Conservation (phyloP, 2,113 vertebrate species). For the Dunckerocampus dactyliophorus region DNA sequence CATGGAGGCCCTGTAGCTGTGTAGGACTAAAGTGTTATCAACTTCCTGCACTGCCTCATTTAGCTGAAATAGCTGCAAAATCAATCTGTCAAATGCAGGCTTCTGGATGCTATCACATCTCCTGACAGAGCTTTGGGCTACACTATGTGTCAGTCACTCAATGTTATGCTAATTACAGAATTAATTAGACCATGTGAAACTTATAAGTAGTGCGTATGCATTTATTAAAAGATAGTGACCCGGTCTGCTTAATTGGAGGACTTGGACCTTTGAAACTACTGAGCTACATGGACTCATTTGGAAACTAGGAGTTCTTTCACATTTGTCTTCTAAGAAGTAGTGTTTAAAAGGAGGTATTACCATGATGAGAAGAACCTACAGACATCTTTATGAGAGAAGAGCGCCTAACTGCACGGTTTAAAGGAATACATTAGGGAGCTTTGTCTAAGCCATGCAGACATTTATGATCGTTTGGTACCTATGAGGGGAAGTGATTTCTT, state of each 20-base stretch:
- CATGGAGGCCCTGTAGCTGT: not conserved
- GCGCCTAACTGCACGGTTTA: constrained; percentile 25
- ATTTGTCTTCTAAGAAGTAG: constrained; percentile 38
- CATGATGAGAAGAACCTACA: constrained; percentile 18
- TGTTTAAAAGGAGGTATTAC: constrained; percentile 13
- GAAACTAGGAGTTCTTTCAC: constrained; percentile 28
- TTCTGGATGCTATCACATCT: constrained; percentile 45
- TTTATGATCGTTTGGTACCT: constrained; percentile 37
- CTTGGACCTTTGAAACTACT: constrained; percentile 45
- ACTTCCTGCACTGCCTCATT: constrained; percentile 1
- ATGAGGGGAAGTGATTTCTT: constrained; percentile 29
- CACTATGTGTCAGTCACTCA: constrained; percentile 53
- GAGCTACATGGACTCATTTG: constrained; percentile 37
- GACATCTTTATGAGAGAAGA: constrained; percentile 33
- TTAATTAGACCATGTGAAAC: constrained; percentile 60
- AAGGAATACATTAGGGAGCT: constrained; percentile 35
- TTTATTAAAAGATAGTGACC: constrained; percentile 57
- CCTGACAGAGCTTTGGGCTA: constrained; percentile 47
- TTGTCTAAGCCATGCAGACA: constrained; percentile 35
- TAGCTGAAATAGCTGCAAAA: constrained; percentile 22
- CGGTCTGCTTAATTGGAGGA: constrained; percentile 53
- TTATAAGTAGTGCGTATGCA: constrained; percentile 49
- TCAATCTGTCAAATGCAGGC: constrained; percentile 40
- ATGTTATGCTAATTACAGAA: constrained; percentile 66
- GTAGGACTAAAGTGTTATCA: not conserved